Evolutionary conservation across 92 coral and sea anemone genomes (phyloP).

Genomic region (Zoanthus gigantus): DNA sequence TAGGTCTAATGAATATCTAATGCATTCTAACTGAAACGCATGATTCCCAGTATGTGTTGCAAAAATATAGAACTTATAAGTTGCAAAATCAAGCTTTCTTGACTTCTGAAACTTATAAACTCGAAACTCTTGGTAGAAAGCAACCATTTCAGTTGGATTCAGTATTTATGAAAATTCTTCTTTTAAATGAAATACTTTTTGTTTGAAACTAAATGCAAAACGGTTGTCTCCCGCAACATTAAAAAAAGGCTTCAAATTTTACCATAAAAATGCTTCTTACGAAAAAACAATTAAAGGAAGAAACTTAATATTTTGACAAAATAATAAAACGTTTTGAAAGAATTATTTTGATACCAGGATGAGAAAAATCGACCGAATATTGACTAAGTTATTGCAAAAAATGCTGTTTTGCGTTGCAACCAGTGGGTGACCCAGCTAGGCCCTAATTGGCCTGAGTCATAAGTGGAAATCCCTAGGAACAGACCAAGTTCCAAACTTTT

Average conservation of each 20-base stretch:
- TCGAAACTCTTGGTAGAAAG: conserved; percentile 3
- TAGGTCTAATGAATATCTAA: conserved; percentile 7
- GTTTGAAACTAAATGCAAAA: neutral
- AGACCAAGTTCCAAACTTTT: too few species aligned
- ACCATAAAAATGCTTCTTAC: conserved; percentile 5
- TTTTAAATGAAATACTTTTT: conserved; percentile 16
- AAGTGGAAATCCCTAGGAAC: too few species aligned
- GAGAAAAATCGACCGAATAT: conserved; percentile 9
- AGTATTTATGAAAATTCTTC: conserved; percentile 8
- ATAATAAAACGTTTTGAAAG: neutral
- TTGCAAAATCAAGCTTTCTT: conserved; percentile 8
- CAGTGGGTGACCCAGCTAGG: neutral
- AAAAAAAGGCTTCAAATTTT: conserved; percentile 4
- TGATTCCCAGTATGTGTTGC: neutral
- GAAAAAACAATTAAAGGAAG: conserved; percentile 6
- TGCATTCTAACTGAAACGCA: conserved; percentile 6
- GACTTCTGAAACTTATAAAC: conserved; percentile 16
- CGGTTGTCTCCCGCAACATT: conserved; percentile 2
- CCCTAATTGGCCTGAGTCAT: neutral
- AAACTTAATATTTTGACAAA: neutral
- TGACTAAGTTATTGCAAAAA: neutral
- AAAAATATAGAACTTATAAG: conserved; percentile 5
- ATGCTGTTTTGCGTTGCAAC: neutral
- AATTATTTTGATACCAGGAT: conserved; percentile 10
- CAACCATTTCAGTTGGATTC: conserved; percentile 22